A percentile compares a stretch with the other conserved stretches of the same genome.
Conservation (phyloP, 2,113 vertebrate species). For the Crotalus horridus region DNA sequence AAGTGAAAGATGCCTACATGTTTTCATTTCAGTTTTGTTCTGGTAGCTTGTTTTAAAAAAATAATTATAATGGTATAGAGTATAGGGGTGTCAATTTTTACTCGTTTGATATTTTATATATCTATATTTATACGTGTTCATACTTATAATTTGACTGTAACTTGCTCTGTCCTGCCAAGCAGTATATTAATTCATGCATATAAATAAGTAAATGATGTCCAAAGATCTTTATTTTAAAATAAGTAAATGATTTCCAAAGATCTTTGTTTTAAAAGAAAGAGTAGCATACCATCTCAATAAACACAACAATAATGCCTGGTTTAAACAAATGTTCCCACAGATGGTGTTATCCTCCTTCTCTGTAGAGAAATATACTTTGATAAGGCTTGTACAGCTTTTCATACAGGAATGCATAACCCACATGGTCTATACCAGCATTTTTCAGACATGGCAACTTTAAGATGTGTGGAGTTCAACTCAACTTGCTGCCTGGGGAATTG, state of each 20-base stretch:
- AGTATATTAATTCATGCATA: not conserved
- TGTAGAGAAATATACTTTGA: not conserved
- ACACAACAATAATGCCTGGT: not conserved
- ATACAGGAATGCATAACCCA: not conserved
- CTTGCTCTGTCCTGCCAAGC: not conserved
- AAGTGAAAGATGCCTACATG: constrained; percentile 51
- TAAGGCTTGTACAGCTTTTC: not conserved
- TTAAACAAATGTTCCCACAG: not conserved
- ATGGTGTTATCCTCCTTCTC: not conserved
- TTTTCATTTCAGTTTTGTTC: not conserved
- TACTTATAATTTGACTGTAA: not conserved
- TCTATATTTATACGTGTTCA: not conserved
- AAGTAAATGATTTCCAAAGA: not conserved
- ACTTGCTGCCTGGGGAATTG: not conserved
- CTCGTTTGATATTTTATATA: not conserved
- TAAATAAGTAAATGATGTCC: not conserved
- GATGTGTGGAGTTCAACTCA: not conserved
- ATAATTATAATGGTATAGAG: not conserved
- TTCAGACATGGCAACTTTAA: not conserved
- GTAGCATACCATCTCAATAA: not conserved
- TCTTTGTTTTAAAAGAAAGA: not conserved
- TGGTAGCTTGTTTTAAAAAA: not conserved
- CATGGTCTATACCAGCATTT: not conserved
- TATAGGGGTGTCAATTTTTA: not conserved
- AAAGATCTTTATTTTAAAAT: not conserved